Conservation (phyloP, 2,888 invertebrate species). For the Limnephilus marmoratus region DNA sequence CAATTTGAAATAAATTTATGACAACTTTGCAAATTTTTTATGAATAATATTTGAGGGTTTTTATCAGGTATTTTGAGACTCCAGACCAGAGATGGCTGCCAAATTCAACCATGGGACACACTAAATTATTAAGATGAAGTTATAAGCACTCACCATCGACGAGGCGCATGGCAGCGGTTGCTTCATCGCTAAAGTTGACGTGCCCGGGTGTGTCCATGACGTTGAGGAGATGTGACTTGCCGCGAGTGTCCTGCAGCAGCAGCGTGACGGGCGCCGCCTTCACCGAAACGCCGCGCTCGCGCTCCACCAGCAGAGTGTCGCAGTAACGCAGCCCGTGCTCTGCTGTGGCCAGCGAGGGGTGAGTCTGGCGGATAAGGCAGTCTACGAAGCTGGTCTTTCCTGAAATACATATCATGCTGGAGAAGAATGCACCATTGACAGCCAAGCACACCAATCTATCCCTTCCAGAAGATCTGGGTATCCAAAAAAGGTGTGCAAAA, state of each 20-base stretch:
- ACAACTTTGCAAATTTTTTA: no score
- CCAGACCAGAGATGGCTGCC: neutral
- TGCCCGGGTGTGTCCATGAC: conserved; percentile 99
- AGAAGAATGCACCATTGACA: no score
- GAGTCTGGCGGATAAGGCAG: conserved; percentile 97
- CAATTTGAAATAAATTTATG: no score
- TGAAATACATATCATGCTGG: conserved; percentile 65
- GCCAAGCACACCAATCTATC: no score
- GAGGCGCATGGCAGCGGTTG: conserved; percentile 96
- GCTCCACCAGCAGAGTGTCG: conserved; percentile 97
- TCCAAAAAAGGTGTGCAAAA: no score
- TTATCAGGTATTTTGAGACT: no score
- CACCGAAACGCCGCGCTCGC: conserved; percentile 97
- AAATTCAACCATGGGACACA: neutral
- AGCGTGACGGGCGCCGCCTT: conserved; percentile 97
- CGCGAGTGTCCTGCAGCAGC: conserved; percentile 93
- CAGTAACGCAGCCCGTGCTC: conserved; percentile 93
- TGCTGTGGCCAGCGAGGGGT: conserved; percentile 88
- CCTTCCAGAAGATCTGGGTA: no score
- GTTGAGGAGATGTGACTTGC: conserved; percentile 97
- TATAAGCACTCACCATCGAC: conserved; percentile 77
- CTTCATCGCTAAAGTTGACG: conserved; percentile 99
- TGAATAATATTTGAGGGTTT: no score
- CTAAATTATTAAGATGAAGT: neutral
- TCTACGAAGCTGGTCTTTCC: conserved; percentile 98